Percentiles rank a stretch among this genome's conserved stretches.
Conservation (phyloP, 1,140 invertebrate genomes). For the Aplysia californica region DNA sequence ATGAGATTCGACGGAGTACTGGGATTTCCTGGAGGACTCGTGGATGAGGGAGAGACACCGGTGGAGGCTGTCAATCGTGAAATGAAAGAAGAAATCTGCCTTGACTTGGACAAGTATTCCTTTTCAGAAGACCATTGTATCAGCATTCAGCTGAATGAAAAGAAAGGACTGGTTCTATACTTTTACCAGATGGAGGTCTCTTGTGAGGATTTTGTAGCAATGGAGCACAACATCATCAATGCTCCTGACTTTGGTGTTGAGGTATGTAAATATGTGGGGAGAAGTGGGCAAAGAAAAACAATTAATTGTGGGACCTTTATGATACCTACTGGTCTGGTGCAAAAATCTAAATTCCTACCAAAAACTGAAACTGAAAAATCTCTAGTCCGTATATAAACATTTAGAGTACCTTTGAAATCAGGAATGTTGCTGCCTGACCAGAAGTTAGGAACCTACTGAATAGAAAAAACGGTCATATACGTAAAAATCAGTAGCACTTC, state of each 20-base stretch:
- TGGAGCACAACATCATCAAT: conserved; percentile 61
- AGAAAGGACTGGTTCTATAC: conserved; percentile 68
- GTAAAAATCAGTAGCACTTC: too few species aligned
- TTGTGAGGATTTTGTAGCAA: conserved; percentile 62
- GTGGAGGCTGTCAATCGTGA: conserved; percentile 70
- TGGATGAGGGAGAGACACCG: conserved; percentile 68
- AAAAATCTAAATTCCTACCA: too few species aligned
- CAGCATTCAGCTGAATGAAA: conserved; percentile 50
- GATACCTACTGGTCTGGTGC: too few species aligned
- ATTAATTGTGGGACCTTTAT: too few species aligned
- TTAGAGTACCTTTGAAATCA: too few species aligned
- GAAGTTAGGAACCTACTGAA: too few species aligned
- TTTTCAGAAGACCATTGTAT: conserved; percentile 56
- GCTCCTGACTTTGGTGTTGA: conserved; percentile 70
- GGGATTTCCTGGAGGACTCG: conserved; percentile 73
- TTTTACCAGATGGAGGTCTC: conserved; percentile 70
- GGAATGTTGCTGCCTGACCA: too few species aligned
- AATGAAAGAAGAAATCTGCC: conserved; percentile 71
- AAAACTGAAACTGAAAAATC: too few species aligned
- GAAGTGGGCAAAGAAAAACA: too few species aligned
- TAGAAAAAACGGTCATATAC: too few species aligned
- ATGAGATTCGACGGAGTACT: conserved; percentile 73
- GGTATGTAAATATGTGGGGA: conserved; percentile 54
- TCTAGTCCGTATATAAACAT: too few species aligned
- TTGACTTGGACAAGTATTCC: conserved; percentile 58